Base-by-base conservation (phyloP, 2,113 vertebrate species). In the Thalassoma bifasciatum region DNA sequence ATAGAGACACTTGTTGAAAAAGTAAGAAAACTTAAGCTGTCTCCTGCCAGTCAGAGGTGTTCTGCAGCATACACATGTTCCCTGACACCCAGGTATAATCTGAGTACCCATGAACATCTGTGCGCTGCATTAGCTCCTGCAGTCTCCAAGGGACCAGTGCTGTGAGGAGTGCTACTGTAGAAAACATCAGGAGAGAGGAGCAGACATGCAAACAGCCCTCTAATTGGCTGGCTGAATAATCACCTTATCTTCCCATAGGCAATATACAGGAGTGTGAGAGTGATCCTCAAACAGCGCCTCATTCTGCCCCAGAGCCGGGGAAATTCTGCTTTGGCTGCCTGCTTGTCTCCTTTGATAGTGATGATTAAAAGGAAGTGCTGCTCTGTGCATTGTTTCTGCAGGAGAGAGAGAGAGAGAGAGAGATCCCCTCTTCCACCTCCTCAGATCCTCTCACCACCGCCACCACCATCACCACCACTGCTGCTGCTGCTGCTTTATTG, bases 211-310 rank as follows among this genome's bases (percentile, higher is more conserved):
- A 87, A 87, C 83, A 83, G 74, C 22, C 21, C 46, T 71, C 81
- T 91, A 91, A 93, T 91, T 91, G 89, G 88, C 83, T 83, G 87
- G 78, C 63, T 88, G 92, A 92, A 90, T 91, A 91, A 92, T 91
- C 86, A 88, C 72, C 83, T 88, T 38, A 66, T 87, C 82, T 85
- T 82, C 81, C 85, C 36, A 42, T 17, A 66, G 91, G 86, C 60
- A 19, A 75, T 37, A 60, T 68, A 72, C 62, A 22, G 54, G 67
- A 65, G 74, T 77, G 62, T 30, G 69, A 81, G 76, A 76, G 61
- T 81, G 83, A 88, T 83, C 75, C 85, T 89, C 75, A 81, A 85
- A 90, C 62, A 5, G 68, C 22, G 71, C 75, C 76, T 78, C 69
- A 37, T 71, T 89, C 79, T 63, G 79, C 85, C 87, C 84, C 72